Base-by-base conservation (phyloP, 2,797 vertebrate species). In the Aselliscus stoliczkanus region DNA sequence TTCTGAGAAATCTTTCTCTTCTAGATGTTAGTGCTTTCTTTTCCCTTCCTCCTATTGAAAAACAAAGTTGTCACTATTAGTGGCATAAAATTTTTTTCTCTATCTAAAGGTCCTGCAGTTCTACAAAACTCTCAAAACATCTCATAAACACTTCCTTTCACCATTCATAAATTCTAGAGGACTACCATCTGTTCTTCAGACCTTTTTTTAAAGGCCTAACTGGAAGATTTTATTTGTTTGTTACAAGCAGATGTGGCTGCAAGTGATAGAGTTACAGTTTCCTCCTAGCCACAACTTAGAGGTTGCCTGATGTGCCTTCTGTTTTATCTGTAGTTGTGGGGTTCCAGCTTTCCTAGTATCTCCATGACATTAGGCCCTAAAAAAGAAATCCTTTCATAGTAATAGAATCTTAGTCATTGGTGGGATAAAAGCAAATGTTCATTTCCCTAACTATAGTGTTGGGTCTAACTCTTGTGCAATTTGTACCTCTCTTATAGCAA, bases 401-500 rank as follows among this genome's bases (percentile, higher is more conserved):
- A 72, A 3, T 58, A 76, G 54, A 81, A 25, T 94, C 54, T 83
- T 58, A 56, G 14, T 90, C 65, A 18, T 60, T 34, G 62, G 52
- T 72, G 65, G 62, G 77, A 14, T 89, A 70, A 86, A 52, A 64
- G 73, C 73, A 93, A 12, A 42, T 60, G 77, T 96, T 93, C 29
- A 27, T 88, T 88, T 92, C 31, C 47, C 27, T 65, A 4, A 60
- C 34, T n/a, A 18, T 37, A 75, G 42, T 75, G 56, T 77, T 86
- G 67, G 10, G n/a, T 81, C 93, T 97, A 92, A 98, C 80, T 82
- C 81, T 65, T 69, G 4, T 92, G 0, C 54, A 1, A 7, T 97
- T 97, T 95, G 15, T 81, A 23, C 93, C 80, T 98, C 97, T 98
- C 93, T 98, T 93, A 20, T 88, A 99, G 98, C 98, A 99, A 99